Base-by-base conservation (phyloP, 2,888 invertebrate genomes). In the Eurytoma californica region DNA sequence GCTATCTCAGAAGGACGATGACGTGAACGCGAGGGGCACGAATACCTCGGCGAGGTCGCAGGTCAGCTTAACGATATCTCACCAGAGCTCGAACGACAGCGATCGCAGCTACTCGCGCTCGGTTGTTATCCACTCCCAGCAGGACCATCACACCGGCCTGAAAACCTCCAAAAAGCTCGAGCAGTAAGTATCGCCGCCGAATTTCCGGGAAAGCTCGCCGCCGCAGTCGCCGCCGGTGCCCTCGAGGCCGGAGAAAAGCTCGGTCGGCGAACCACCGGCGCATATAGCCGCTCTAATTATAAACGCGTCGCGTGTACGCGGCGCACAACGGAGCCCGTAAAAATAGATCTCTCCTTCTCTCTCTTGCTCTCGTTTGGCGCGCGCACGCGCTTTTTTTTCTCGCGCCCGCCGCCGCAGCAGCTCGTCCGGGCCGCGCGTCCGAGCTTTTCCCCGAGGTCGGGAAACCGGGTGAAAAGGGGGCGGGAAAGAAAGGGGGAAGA, bases 161-260 rank as follows among this genome's bases (percentile, higher is more conserved):
- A 88, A 89, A 81, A 86, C 87, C 5, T 86, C 88, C 1, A 89
- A 88, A 53, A 90, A 90, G 80, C 86, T 90, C 4, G 88, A 89
- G 80, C 89, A 90, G 90, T 90, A 80, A 87, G 90, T 88, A 82
- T 73, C n/a, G 53, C n/a, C 39, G 39, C 5, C 28, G 3, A 16
- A 53, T 16, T 57, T 68, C 4, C 4, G 55, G 28, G 16, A 63
- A 53, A 14, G 53, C 39, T 39, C 39, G 9, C 39, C 39, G 5
- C 39, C 39, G 53, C 16, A 7, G 9, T 9, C 39, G 5, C 39
- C 39, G 53, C 16, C 3, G n/a, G 53, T 53, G 53, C 53, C 39
- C n/a, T 53, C 53, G 53, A 53, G n/a, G 53, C 53, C 53, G 16
- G 13, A n/a, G 14, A 14, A 53, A 53, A 53, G n/a, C n/a, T 53